These are phyloP conservation scores for Platerodrilus igneus DNA, from an alignment of 2,888 invertebrate species.

Conservation along the genomic window DNA sequence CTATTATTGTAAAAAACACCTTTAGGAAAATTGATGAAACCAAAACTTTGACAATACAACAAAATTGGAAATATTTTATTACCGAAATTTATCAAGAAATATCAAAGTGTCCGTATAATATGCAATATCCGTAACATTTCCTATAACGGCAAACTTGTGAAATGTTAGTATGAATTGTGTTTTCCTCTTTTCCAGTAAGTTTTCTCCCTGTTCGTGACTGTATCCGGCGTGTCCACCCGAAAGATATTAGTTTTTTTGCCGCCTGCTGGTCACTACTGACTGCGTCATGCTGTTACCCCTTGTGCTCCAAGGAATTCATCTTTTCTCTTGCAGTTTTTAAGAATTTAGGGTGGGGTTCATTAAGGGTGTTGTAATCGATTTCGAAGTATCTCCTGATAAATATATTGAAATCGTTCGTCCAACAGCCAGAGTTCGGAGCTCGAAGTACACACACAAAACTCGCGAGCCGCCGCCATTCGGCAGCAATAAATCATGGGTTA, in stretches of 20 bases:
- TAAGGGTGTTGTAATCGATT: too few species aligned
- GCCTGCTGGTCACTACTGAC: conserved; percentile 35
- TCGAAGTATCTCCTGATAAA: too few species aligned
- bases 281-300: conserved; percentile 43
- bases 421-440: conserved; percentile 36
- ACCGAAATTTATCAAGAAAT: conserved; percentile 7
- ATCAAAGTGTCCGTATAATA: conserved; percentile 24
- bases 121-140: conserved; percentile 33
- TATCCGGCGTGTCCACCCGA: conserved; percentile 41
- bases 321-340: conserved; percentile 43
- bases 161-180: conserved; percentile 43
- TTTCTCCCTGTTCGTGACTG: conserved; percentile 30
- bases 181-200: conserved; percentile 35
- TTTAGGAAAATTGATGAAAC: too few species aligned
- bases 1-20: too few species aligned
- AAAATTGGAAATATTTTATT: conserved; percentile 11
- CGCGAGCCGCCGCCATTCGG: conserved; percentile 56
- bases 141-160: conserved; percentile 44
- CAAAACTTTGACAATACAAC: too few species aligned
- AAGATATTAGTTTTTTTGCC: conserved; percentile 44
- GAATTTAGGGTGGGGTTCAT: too few species aligned
- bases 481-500: conserved; percentile 64
- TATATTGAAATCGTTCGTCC: too few species aligned
- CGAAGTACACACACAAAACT: conserved; percentile 38
- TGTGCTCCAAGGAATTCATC: conserved; percentile 43